Evolutionary conservation across 2,888 invertebrate genomes (phyloP).

Genomic region (Onchidella celtica): DNA sequence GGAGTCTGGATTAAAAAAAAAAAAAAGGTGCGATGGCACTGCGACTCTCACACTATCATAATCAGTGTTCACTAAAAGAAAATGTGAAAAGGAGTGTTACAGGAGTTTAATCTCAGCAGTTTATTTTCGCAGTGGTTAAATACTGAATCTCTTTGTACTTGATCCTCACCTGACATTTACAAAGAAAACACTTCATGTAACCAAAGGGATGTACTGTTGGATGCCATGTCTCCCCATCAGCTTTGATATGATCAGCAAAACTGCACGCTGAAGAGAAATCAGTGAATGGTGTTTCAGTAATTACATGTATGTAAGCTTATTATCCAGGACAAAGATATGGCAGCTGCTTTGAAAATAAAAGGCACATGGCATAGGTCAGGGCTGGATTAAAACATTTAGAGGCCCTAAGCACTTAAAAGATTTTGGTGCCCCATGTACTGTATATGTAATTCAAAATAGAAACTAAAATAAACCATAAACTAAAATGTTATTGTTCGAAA

Average conservation of each 20-base stretch:
- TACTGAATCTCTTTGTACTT: neutral
- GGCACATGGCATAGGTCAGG: no score
- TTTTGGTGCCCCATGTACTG: no score
- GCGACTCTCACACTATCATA: neutral
- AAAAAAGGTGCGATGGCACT: neutral
- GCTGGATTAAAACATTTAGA: no score
- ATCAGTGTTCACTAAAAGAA: neutral
- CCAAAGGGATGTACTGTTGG: constrained; percentile 93
- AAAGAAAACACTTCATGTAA: constrained; percentile 93
- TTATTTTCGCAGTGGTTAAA: no score
- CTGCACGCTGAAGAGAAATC: constrained; percentile 85
- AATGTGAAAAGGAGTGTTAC: neutral
- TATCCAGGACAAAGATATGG: no score
- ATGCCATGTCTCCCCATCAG: constrained; percentile 91
- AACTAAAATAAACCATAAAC: no score
- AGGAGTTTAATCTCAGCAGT: no score
- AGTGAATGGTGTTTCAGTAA: neutral
- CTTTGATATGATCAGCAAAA: constrained; percentile 85
- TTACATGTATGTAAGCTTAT: no score
- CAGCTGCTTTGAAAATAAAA: no score
- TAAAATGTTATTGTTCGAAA: no score
- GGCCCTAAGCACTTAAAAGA: no score
- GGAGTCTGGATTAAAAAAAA: neutral
- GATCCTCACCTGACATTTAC: constrained; percentile 88
- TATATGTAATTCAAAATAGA: no score